A percentile compares a stretch with the other conserved stretches of the same genome.
Evolutionary conservation across 2,888 invertebrate genomes (phyloP).

Genomic region (Eupithecia pulchellata): DNA sequence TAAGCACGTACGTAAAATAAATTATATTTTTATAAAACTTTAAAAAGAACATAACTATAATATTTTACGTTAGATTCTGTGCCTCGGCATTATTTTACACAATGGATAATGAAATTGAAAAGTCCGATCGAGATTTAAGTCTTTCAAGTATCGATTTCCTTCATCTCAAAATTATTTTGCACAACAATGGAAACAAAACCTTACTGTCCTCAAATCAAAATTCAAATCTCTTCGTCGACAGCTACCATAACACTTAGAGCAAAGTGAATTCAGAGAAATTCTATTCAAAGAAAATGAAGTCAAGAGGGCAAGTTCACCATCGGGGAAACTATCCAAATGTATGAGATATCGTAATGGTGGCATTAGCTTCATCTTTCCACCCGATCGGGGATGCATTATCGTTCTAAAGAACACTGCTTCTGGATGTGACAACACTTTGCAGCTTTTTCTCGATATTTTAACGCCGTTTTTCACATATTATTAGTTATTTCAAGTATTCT

Average conservation of each 20-base stretch:
- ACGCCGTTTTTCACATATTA: neutral
- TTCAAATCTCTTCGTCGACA: neutral
- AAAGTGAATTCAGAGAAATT: neutral
- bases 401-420: constrained; percentile 27
- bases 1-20: constrained; percentile 3
- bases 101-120: neutral
- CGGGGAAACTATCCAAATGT: constrained; percentile 66
- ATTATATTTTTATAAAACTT: neutral
- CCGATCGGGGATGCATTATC: constrained; percentile 65
- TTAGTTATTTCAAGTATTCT: neutral
- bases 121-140: neutral
- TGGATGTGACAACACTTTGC: constrained; percentile 32
- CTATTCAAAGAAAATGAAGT: constrained; percentile 3
- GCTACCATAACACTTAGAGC: neutral
- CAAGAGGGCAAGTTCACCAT: constrained; percentile 46
- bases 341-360: constrained; percentile 71
- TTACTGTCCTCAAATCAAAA: neutral
- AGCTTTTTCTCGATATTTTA: constrained; percentile 43
- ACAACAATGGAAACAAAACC: neutral
- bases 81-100: neutral
- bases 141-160: neutral
- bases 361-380: constrained; percentile 70
- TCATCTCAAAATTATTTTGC: neutral
- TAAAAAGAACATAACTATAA: neutral
- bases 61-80: neutral